These are phyloP conservation scores for Chaetura pelagica DNA, from an alignment of 2,113 vertebrate species.

Conservation along the genomic window DNA sequence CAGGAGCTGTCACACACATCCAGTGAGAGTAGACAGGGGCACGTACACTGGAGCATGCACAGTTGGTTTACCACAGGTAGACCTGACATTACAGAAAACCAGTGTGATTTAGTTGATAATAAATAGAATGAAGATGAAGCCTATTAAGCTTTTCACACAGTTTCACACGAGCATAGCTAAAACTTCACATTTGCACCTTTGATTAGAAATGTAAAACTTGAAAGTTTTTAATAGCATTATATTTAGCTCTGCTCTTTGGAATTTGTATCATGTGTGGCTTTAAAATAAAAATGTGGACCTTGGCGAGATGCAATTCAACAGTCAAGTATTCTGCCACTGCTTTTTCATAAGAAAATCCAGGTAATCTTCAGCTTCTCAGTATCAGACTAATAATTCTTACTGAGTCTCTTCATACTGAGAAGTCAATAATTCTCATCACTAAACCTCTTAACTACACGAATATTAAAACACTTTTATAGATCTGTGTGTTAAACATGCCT, in stretches of 20 bases:
- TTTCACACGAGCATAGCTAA: background rate
- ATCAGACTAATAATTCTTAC: background rate
- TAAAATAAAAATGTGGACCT: background rate
- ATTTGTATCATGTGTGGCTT: background rate
- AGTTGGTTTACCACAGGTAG: background rate
- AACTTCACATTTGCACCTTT: background rate
- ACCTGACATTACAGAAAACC: background rate
- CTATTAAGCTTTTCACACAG: background rate
- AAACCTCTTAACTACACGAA: background rate
- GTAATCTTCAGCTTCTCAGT: background rate
- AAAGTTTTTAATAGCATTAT: background rate
- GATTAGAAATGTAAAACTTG: background rate
- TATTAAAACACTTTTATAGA: background rate
- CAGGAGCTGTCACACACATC: background rate
- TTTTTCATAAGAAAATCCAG: background rate
- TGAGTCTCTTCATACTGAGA: background rate
- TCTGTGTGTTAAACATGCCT: background rate
- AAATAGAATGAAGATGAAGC: background rate
- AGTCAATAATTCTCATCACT: background rate
- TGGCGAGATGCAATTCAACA: background rate
- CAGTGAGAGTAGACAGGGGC: rapidly evolving
- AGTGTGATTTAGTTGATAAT: background rate
- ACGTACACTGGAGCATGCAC: rapidly evolving
- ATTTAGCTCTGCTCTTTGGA: background rate
- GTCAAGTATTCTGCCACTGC: background rate